A percentile compares a stretch with the other conserved stretches of the same genome.
phyloP scores from a whole-genome alignment of 2,888 invertebrate genomes.

The Cheilosia vulpina region DNA sequence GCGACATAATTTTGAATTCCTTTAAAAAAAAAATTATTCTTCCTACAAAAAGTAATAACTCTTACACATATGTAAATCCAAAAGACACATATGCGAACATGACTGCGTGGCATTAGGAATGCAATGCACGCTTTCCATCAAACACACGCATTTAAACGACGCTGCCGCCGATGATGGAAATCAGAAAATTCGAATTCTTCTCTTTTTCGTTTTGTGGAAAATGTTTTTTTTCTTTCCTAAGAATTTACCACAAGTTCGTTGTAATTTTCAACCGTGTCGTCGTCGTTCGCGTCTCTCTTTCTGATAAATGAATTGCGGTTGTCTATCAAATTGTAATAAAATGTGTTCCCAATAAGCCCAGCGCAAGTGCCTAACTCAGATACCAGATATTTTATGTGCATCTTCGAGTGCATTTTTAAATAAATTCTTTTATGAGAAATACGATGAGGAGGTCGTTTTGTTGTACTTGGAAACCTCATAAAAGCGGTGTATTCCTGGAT shows the following conservation, averaged over 20 bases:
- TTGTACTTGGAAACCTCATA: slow-evolving; percentile 66
- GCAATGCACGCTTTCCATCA: slow-evolving; percentile 47
- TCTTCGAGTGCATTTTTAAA: slow-evolving; percentile 21
- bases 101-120: slow-evolving; percentile 48
- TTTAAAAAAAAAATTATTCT: background rate
- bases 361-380: background rate
- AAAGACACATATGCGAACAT: slow-evolving; percentile 28
- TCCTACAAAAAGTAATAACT: slow-evolving; percentile 33
- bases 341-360: slow-evolving; percentile 42
- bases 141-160: slow-evolving; percentile 24
- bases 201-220: slow-evolving; percentile 23
- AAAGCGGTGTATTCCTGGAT: slow-evolving; percentile 53
- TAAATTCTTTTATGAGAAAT: slow-evolving; percentile 38
- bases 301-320: slow-evolving; percentile 61
- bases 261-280: slow-evolving; percentile 40
- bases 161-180: slow-evolving; percentile 9
- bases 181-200: slow-evolving; percentile 42
- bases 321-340: slow-evolving; percentile 69
- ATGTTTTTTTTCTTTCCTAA: slow-evolving; percentile 32
- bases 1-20: slow-evolving; percentile 49
- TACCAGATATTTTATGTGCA: slow-evolving; percentile 2
- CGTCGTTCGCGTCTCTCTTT: slow-evolving; percentile 4
- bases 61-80: background rate
- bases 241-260: slow-evolving; percentile 50
- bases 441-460: slow-evolving; percentile 60